Evolutionary conservation across 2,888 invertebrate species (phyloP).

Genomic region (Gonocerus acuteangulatus): DNA sequence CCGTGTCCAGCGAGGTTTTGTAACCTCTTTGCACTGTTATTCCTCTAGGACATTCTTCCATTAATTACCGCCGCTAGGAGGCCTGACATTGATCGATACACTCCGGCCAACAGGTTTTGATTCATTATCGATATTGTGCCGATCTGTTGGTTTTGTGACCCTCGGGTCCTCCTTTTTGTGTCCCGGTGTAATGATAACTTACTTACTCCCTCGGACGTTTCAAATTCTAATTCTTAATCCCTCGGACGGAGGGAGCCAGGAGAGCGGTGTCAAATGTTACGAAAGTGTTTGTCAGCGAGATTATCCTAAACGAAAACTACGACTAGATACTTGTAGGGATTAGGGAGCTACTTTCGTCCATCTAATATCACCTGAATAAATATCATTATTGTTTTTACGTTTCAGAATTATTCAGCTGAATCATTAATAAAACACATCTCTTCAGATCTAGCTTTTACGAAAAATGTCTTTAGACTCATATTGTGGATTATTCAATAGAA

Average conservation of each 20-base stretch:
- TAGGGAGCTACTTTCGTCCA: too few relatives aligned
- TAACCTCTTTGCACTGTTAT: conserved; percentile 10
- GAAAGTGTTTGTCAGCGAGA: conserved; percentile 8
- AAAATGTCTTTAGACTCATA: too few relatives aligned
- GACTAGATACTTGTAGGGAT: too few relatives aligned
- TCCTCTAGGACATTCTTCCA: conserved; percentile 25
- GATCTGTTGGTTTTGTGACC: conserved; percentile 32
- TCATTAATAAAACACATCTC: too few relatives aligned
- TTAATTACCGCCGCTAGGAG: conserved; percentile 31
- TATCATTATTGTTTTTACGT: too few relatives aligned
- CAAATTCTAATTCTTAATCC: conserved; percentile 32
- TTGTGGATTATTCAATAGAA: too few relatives aligned
- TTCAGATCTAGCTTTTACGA: too few relatives aligned
- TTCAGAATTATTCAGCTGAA: too few relatives aligned
- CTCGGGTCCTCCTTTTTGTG: background rate
- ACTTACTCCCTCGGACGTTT: conserved; percentile 23
- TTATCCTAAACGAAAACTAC: conserved; percentile 4
- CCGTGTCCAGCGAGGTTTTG: conserved; percentile 3
- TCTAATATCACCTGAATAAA: too few relatives aligned
- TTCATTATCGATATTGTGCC: conserved; percentile 35
- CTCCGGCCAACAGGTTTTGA: conserved; percentile 32
- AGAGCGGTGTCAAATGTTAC: conserved; percentile 7
- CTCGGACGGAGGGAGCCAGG: background rate
- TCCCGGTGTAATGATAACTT: conserved; percentile 30
- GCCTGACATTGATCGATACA: conserved; percentile 33